Percentiles rank a stretch among this genome's conserved stretches.
These are phyloP conservation scores for Hyles vespertilio DNA, from an alignment of 1,140 invertebrate genomes.

Conservation along the genomic window DNA sequence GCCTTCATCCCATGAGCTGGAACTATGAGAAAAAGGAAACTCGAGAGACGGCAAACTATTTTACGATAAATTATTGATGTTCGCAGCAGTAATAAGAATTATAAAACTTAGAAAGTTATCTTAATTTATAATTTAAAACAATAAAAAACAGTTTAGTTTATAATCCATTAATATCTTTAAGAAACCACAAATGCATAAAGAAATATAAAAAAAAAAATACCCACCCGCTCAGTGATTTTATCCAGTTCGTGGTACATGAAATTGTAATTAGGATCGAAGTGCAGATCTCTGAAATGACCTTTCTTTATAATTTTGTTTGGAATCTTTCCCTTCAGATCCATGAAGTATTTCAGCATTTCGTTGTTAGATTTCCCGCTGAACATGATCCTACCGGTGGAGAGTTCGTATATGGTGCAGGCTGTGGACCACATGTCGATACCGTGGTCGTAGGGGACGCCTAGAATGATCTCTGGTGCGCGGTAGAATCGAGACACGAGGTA, in stretches of 20 bases:
- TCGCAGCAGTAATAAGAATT: no score
- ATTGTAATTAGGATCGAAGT: conserved; percentile 98
- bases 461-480: conserved; percentile 97
- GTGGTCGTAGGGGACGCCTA: conserved; percentile 97
- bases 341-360: conserved; percentile 99
- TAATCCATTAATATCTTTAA: no score
- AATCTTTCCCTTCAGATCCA: conserved; percentile 99
- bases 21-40: no score
- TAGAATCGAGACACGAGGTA: conserved; percentile 99
- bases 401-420: conserved; percentile 97
- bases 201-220: conserved; percentile 48
- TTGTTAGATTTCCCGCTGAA: conserved; percentile 99
- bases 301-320: conserved; percentile 98
- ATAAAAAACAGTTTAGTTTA: no score
- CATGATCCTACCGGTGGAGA: conserved; percentile 99
- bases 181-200: conserved; percentile 24
- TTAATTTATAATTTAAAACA: no score
- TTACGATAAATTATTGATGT: no score
- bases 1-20: no score
- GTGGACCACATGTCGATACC: conserved; percentile 99
- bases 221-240: conserved; percentile 98
- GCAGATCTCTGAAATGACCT: conserved; percentile 95
- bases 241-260: conserved; percentile 98
- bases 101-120: no score
- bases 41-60: no score